Evolutionary conservation across 2,113 vertebrate genomes (phyloP).

Genomic region (Eulemur macaco): DNA sequence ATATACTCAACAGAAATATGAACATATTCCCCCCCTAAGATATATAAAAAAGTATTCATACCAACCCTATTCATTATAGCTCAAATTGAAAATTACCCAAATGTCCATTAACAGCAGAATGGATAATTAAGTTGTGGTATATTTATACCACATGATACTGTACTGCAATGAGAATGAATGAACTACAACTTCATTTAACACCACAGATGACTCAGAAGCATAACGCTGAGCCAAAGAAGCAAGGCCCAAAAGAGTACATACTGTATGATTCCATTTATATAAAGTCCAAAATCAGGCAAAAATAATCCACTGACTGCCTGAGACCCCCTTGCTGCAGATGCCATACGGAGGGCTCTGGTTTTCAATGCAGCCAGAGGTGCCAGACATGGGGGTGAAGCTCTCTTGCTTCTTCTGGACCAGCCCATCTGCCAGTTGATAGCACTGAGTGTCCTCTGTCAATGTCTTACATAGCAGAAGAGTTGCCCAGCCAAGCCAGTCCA

Average conservation of each 20-base stretch:
- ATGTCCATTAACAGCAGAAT: not conserved
- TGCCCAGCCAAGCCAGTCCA: not conserved
- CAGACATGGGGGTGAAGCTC: not conserved
- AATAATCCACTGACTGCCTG: not conserved
- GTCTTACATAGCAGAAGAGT: not conserved
- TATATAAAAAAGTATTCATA: not conserved
- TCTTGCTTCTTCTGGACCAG: not conserved
- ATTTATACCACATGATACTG: not conserved
- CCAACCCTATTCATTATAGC: not conserved
- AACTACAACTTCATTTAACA: not conserved
- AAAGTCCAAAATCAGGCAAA: not conserved
- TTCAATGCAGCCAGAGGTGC: not conserved
- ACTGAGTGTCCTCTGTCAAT: not conserved
- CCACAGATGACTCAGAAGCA: not conserved
- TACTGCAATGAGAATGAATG: not conserved
- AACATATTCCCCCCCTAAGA: not conserved
- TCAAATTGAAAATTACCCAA: not conserved
- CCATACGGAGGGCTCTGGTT: accelerated
- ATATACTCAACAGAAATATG: not conserved
- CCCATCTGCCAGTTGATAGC: not conserved
- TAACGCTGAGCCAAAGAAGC: not conserved
- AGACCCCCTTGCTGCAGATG: not conserved
- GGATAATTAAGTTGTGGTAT: not conserved
- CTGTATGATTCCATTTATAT: not conserved
- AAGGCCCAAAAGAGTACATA: not conserved